phyloP scores from a whole-genome alignment of 2,113 vertebrate species.

The Calyptommatus sinebrachiatus region DNA sequence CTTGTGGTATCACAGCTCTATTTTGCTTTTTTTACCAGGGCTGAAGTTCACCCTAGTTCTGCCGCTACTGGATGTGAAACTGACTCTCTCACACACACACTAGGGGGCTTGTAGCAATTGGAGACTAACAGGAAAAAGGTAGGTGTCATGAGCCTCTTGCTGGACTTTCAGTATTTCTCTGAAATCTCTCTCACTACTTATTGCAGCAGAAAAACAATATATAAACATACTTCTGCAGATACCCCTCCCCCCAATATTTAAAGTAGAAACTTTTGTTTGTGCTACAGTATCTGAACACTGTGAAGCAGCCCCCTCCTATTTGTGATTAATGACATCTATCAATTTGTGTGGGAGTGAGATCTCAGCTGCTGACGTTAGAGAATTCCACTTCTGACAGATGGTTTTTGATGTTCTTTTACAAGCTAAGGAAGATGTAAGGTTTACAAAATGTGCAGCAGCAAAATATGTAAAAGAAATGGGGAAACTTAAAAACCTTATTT shows the following conservation, averaged over 20 bases:
- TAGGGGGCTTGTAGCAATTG: too few species aligned
- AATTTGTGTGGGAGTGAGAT: background rate
- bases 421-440: background rate
- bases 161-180: too few species aligned
- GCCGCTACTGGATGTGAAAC: background rate
- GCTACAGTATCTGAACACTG: background rate
- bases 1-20: too few species aligned
- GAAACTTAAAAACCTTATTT: background rate
- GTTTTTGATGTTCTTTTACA: background rate
- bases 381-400: background rate
- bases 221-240: background rate
- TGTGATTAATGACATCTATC: slow-evolving; percentile 4
- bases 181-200: background rate
- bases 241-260: background rate
- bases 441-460: background rate
- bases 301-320: background rate
- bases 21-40: too few species aligned
- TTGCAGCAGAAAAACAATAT: background rate
- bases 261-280: background rate
- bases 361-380: background rate
- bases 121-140: too few species aligned
- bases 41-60: too few species aligned
- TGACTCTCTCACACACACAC: too few species aligned
- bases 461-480: background rate
- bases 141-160: too few species aligned